These are phyloP conservation scores for Tenebrosternarchus preto DNA, from an alignment of 2,113 vertebrate species.

Conservation along the genomic window DNA sequence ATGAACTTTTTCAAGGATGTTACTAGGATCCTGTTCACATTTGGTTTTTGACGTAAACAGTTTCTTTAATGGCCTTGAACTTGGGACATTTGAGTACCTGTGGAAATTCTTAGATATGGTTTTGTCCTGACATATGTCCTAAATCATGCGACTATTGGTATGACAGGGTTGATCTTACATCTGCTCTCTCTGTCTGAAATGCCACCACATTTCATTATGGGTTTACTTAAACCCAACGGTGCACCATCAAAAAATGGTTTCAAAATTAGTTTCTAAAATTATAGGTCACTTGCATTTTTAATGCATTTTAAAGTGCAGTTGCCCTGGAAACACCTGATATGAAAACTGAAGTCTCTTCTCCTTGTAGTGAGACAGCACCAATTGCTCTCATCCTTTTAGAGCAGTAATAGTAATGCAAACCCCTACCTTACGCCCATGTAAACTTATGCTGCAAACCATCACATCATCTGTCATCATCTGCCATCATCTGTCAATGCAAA, in stretches of 20 bases:
- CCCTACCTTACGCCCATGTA: background rate
- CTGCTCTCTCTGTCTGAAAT: too few species aligned
- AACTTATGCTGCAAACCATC: background rate
- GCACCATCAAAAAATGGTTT: background rate
- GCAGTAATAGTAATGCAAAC: conserved; percentile 10
- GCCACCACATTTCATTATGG: too few species aligned
- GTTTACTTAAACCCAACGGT: too few species aligned
- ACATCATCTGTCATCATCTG: background rate
- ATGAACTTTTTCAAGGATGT: background rate
- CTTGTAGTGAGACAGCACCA: background rate
- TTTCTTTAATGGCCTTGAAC: too few species aligned
- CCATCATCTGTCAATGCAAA: background rate
- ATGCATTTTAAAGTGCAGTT: background rate
- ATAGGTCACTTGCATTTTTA: background rate
- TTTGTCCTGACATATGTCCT: too few species aligned
- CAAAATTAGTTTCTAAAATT: background rate
- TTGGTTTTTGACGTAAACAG: too few species aligned
- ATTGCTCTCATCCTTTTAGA: background rate
- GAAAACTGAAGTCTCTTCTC: background rate
- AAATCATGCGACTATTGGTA: too few species aligned
- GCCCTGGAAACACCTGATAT: background rate
- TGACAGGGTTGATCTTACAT: too few species aligned
- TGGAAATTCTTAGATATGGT: too few species aligned
- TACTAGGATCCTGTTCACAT: background rate
- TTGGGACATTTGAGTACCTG: too few species aligned